Percentiles rank a stretch among this genome's conserved stretches.
These are phyloP conservation scores for Byasa hedistus DNA, from an alignment of 2,888 invertebrate species.

Conservation along the genomic window DNA sequence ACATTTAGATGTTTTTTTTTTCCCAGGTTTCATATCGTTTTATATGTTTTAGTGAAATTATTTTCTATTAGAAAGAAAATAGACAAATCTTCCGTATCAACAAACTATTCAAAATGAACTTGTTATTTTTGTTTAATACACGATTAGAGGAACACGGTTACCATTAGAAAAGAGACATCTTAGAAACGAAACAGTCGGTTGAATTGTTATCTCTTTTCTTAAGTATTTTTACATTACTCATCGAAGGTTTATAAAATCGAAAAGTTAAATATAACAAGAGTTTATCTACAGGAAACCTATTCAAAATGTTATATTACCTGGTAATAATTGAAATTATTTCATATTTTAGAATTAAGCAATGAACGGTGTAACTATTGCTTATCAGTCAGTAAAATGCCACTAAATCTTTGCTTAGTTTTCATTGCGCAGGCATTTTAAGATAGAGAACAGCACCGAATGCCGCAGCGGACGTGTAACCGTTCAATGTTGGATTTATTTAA, in stretches of 20 bases:
- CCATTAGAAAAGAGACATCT: too few relatives aligned
- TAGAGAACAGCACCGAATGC: conserved; percentile 7
- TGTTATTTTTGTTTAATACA: too few relatives aligned
- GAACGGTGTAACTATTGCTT: neutral
- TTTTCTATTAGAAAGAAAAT: neutral
- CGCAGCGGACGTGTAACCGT: conserved; percentile 15
- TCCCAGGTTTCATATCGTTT: conserved; percentile 23
- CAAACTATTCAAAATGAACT: too few relatives aligned
- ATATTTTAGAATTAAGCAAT: conserved; percentile 1
- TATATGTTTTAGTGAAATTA: neutral
- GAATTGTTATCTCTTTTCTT: too few relatives aligned
- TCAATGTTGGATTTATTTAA: conserved; percentile 24
- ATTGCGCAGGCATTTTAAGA: conserved; percentile 3
- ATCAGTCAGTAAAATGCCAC: neutral
- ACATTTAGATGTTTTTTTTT: conserved; percentile 37
- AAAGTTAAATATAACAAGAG: too few relatives aligned
- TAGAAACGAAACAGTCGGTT: too few relatives aligned
- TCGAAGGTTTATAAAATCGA: too few relatives aligned
- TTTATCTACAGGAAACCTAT: too few relatives aligned
- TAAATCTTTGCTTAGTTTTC: conserved; percentile 13
- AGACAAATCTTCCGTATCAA: neutral
- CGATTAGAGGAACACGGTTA: too few relatives aligned
- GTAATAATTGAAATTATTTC: neutral
- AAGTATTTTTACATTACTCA: too few relatives aligned
- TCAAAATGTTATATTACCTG: neutral